These are phyloP conservation scores for Acomys russatus DNA, from an alignment of 2,797 vertebrate species.

Conservation along the genomic window DNA sequence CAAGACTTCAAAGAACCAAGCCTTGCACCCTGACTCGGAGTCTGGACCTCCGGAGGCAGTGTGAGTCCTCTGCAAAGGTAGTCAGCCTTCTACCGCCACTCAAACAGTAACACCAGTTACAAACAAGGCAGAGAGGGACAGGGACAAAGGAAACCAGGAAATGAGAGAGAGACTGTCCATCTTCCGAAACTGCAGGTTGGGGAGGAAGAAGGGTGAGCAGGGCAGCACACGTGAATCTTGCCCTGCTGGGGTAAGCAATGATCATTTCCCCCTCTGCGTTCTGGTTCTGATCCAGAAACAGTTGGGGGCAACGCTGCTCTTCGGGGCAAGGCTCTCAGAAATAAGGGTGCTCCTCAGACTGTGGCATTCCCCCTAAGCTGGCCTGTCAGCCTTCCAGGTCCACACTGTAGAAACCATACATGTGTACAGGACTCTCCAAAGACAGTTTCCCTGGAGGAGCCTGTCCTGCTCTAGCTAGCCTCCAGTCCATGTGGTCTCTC, in stretches of 20 bases:
- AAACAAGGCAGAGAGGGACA: not conserved
- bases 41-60: not conserved
- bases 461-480: not conserved
- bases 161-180: not conserved
- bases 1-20: not conserved
- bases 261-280: not conserved
- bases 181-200: not conserved
- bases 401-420: not conserved
- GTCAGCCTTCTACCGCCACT: not conserved
- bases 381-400: not conserved
- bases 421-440: not conserved
- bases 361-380: not conserved
- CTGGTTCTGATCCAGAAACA: not conserved
- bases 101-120: not conserved
- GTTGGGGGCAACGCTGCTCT: too few species aligned
- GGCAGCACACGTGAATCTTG: rapidly evolving
- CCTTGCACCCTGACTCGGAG: not conserved
- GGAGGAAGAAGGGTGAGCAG: not conserved
- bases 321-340: not conserved
- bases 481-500: not conserved
- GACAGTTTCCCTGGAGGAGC: too few species aligned
- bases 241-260: not conserved
- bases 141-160: not conserved
- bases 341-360: not conserved
- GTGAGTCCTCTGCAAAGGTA: not conserved